Conservation (phyloP, 1,140 invertebrate genomes). For the Heliconius eleuchia region DNA sequence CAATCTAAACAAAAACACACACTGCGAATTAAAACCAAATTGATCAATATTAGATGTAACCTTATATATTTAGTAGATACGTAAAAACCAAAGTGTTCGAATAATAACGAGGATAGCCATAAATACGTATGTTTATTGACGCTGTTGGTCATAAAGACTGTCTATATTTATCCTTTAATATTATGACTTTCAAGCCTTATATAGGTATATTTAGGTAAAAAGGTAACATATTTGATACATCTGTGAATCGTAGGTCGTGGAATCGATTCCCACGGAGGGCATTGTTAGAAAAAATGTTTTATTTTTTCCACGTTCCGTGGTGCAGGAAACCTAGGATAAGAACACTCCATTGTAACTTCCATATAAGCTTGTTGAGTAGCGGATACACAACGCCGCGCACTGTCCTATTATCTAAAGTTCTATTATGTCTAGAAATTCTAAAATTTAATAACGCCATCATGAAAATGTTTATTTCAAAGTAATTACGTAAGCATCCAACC, state of each 20-base stretch:
- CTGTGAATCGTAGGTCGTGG: too few relatives aligned
- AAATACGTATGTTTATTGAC: not conserved
- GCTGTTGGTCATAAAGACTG: not conserved
- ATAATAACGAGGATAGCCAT: not conserved
- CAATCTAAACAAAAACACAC: not conserved
- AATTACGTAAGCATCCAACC: slow-evolving; percentile 15
- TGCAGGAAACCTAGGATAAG: too few relatives aligned
- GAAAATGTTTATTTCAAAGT: slow-evolving; percentile 12
- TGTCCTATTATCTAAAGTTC: too few relatives aligned
- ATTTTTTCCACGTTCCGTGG: too few relatives aligned
- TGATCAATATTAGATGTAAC: slow-evolving; percentile 4
- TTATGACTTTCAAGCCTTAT: not conserved
- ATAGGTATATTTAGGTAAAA: not conserved
- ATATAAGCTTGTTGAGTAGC: not conserved
- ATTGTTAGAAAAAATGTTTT: too few relatives aligned
- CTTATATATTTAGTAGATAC: not conserved
- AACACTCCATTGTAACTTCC: not conserved
- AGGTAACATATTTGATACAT: too few relatives aligned
- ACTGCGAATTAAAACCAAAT: not conserved
- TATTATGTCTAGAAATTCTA: not conserved
- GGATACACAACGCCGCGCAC: not conserved
- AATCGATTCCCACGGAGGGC: too few relatives aligned
- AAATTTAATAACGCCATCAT: not conserved
- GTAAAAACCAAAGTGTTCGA: not conserved
- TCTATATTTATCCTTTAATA: slow-evolving; percentile 3